These are phyloP conservation scores for Ophioderma brevispina DNA, from an alignment of 35 echinoderm and acorn worm species.

Conservation along the genomic window DNA sequence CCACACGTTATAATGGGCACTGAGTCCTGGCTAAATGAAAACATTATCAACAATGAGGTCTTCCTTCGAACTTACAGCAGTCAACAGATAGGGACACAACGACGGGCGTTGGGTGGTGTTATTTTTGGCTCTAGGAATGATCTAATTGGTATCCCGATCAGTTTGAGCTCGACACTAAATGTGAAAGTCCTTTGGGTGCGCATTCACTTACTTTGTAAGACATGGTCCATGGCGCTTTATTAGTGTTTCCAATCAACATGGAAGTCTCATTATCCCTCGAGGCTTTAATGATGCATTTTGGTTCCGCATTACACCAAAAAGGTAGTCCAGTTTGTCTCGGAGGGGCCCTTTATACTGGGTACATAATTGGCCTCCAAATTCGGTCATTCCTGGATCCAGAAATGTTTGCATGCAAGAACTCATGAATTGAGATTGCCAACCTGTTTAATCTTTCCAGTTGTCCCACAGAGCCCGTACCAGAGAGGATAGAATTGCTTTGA, in stretches of 20 bases:
- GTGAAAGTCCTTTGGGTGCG: slow-evolving; percentile 16
- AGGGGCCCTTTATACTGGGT: too few relatives aligned
- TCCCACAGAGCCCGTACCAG: background rate
- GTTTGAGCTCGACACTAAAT: background rate
- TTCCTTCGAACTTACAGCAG: slow-evolving; percentile 14
- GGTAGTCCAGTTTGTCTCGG: background rate
- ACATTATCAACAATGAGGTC: slow-evolving; percentile 33
- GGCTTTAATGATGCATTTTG: background rate
- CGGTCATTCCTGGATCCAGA: background rate
- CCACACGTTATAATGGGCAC: slow-evolving; percentile 46
- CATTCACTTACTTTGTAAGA: background rate
- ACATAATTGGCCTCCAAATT: too few relatives aligned
- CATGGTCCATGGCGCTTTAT: background rate
- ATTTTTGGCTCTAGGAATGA: slow-evolving; percentile 13
- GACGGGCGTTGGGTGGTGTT: slow-evolving; percentile 17
- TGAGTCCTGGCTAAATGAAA: slow-evolving; percentile 64
- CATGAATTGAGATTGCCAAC: background rate
- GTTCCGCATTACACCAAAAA: background rate
- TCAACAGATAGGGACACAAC: slow-evolving; percentile 1
- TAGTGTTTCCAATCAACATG: background rate
- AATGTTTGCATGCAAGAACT: background rate
- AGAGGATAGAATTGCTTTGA: slow-evolving; percentile 18
- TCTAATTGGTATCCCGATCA: background rate
- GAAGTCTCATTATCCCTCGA: background rate
- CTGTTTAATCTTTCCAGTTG: background rate